These are phyloP conservation scores for Cristatella mucedo DNA, from an alignment of 2,888 invertebrate genomes.

Conservation along the genomic window DNA sequence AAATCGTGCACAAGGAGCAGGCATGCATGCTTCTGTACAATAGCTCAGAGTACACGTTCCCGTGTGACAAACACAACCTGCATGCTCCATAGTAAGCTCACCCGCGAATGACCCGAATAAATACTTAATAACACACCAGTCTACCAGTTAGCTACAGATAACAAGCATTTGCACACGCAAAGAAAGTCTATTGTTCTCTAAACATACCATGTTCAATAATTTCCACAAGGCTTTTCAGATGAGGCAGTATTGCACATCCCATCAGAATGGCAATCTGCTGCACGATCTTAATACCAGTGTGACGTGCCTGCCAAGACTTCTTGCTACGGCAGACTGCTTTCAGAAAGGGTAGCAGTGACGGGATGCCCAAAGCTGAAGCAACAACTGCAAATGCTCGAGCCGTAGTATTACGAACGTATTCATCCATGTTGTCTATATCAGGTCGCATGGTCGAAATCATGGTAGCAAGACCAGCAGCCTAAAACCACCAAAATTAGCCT, in stretches of 20 bases:
- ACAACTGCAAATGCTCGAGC: slow-evolving; percentile 99
- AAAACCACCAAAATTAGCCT: slow-evolving; percentile 11
- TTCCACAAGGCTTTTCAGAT: slow-evolving; percentile 90
- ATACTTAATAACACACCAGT: too few relatives aligned
- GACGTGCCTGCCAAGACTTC: slow-evolving; percentile 96
- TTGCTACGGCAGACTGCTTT: slow-evolving; percentile 98
- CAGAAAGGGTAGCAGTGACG: slow-evolving; percentile 85
- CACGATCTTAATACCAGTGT: slow-evolving; percentile 98
- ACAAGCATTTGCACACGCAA: too few relatives aligned
- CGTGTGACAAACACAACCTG: neutral
- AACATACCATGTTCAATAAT: slow-evolving; percentile 87
- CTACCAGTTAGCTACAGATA: too few relatives aligned
- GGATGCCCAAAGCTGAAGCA: slow-evolving; percentile 93
- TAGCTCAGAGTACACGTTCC: too few relatives aligned
- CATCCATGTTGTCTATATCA: slow-evolving; percentile 98
- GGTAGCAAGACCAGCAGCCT: slow-evolving; percentile 90
- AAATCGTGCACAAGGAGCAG: too few relatives aligned
- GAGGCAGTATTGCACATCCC: slow-evolving; percentile 97
- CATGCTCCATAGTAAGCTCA: neutral
- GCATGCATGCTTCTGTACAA: too few relatives aligned
- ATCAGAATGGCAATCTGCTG: slow-evolving; percentile 98
- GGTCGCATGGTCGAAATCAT: slow-evolving; percentile 99
- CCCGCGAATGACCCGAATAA: slow-evolving; percentile 4
- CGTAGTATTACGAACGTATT: slow-evolving; percentile 97
- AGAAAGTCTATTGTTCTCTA: too few relatives aligned